These are phyloP conservation scores for Emys orbicularis DNA, from an alignment of 2,797 vertebrate species.

Conservation along the genomic window DNA sequence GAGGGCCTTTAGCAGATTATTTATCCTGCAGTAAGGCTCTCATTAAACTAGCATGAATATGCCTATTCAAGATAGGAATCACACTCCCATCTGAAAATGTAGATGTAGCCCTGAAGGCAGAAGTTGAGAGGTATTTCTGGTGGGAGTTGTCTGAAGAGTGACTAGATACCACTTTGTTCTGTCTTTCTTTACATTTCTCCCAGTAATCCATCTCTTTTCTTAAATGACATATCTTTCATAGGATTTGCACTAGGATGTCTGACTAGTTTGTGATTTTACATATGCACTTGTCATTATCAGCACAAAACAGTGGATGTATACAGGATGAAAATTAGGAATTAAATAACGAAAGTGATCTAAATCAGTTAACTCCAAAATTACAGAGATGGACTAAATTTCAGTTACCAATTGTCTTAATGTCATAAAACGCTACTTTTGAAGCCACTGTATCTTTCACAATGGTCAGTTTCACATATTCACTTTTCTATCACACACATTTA, in stretches of 20 bases:
- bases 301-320: background rate
- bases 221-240: background rate
- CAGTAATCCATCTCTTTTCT: background rate
- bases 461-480: background rate
- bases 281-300: background rate
- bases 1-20: background rate
- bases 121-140: background rate
- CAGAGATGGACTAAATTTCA: background rate
- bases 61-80: background rate
- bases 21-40: background rate
- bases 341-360: background rate
- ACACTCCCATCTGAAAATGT: background rate
- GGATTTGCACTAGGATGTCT: slow-evolving; percentile 15
- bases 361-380: slow-evolving; percentile 42
- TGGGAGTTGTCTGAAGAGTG: background rate
- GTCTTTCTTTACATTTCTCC: background rate
- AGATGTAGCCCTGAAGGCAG: background rate
- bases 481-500: background rate
- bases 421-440: background rate
- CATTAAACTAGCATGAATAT: background rate
- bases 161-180: background rate
- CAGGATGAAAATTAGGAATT: background rate
- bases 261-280: background rate
- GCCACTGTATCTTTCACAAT: background rate
- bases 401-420: background rate